Base-by-base conservation (phyloP, 2,797 vertebrate species). In the Sebastiscus albofasciatus region DNA sequence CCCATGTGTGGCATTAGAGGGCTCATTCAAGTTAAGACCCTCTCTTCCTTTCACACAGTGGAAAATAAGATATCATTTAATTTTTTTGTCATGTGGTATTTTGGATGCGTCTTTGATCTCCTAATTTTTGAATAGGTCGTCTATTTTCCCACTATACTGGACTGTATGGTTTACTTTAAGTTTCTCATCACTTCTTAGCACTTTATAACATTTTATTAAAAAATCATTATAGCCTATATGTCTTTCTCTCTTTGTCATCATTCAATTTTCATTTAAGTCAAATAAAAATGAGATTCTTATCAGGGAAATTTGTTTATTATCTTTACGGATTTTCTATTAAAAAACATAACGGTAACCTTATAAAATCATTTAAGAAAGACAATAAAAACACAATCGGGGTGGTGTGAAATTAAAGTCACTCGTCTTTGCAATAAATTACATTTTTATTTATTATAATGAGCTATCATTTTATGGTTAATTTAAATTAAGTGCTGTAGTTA, bases 41-140 rank as follows among this genome's bases (percentile, higher is more conserved):
- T 69, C 72, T 87, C 86, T 91, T 92, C 89, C 85, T 90, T 91
- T 90, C 91, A 92, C 81, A 86, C 81, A 85, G 83, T 55, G 67
- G 73, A 75, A 83, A 81, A 80, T 70, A 66, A 73, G 49, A 84
- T 71, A 80, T 65, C 2, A 55, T 73, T 81, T 60, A 29, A 65
- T 2, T 76, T 31, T 31, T 78, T 29, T 79, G 24, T 72, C 16
- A 62, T 46, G 36, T 52, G 46, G 9, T 69, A 3, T 46, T 83
- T 79, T 65, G 60, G 18, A 36, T 5, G 12, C 46, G 9, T 72
- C 49, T 77, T 70, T 69, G 27, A 64, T 74, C 54, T 20, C 7
- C 9, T 69, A 18, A 68, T 66, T 55, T 69, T 67, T 60, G 42
- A 56, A 61, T 33, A 34, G 26, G 10, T 27, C 34, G 4, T 2